phyloP scores from a whole-genome alignment of 2,888 invertebrate genomes.

The Anoplius nigerrimus region DNA sequence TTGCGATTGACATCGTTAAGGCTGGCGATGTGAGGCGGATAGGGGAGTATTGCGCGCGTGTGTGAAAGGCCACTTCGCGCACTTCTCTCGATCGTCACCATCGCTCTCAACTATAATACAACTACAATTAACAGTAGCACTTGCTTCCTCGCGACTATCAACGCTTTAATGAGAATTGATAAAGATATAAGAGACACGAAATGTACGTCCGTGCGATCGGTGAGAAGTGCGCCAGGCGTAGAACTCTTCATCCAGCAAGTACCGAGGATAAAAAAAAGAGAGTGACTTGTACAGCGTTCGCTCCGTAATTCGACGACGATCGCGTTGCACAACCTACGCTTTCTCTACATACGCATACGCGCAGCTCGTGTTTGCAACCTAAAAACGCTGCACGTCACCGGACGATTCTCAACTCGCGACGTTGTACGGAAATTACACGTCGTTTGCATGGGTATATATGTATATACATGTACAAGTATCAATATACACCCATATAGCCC shows the following conservation, averaged over 20 bases:
- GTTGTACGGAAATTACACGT: slow-evolving; percentile 12
- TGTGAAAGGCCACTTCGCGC: slow-evolving; percentile 31
- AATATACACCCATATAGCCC: slow-evolving; percentile 39
- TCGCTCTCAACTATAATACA: not conserved
- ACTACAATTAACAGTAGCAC: too few relatives aligned
- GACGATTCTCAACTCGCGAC: slow-evolving; percentile 4
- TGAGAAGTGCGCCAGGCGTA: not conserved
- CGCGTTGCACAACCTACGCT: slow-evolving; percentile 36
- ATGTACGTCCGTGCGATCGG: not conserved
- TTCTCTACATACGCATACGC: slow-evolving; percentile 4
- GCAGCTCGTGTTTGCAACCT: not conserved
- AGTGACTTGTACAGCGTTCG: slow-evolving; percentile 55
- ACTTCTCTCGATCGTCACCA: slow-evolving; percentile 11
- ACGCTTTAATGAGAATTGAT: slow-evolving; percentile 12
- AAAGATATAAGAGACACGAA: not conserved
- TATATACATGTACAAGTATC: slow-evolving; percentile 22
- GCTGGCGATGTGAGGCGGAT: slow-evolving; percentile 20
- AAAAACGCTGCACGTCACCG: not conserved
- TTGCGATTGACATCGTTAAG: slow-evolving; percentile 24
- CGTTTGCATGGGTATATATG: slow-evolving; percentile 24
- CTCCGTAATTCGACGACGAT: slow-evolving; percentile 61
- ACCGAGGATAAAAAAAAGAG: slow-evolving; percentile 20
- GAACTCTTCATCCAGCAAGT: slow-evolving; percentile 11
- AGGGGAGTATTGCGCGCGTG: slow-evolving; percentile 21
- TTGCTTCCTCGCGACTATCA: too few relatives aligned